Percentiles rank a stretch among this genome's conserved stretches.
Conservation (phyloP, 2,113 vertebrate species). For the Mohoua ochrocephala region DNA sequence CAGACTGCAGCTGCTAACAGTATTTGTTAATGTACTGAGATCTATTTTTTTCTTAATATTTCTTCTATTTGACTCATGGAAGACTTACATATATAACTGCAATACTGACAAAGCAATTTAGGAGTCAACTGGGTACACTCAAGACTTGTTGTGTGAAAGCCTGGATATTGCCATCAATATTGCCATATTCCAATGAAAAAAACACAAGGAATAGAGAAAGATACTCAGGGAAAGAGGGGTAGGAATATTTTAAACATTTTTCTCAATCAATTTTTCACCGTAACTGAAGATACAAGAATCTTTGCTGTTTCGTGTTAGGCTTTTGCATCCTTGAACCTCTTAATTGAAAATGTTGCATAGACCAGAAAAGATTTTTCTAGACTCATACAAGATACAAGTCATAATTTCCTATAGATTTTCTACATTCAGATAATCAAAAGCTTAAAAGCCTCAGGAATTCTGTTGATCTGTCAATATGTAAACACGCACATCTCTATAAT, state of each 20-base stretch:
- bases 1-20: neutral
- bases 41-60: constrained; percentile 4
- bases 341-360: neutral
- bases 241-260: constrained; percentile 38
- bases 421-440: constrained; percentile 8
- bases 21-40: neutral
- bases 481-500: neutral
- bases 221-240: constrained; percentile 55
- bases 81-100: constrained; percentile 31
- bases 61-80: constrained; percentile 30
- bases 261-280: constrained; percentile 20
- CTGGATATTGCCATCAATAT: constrained; percentile 79
- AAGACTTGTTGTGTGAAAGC: constrained; percentile 66
- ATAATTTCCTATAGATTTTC: constrained; percentile 11
- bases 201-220: constrained; percentile 71
- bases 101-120: constrained; percentile 19
- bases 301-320: constrained; percentile 70
- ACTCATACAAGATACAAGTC: neutral
- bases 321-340: neutral
- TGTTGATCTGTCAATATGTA: neutral
- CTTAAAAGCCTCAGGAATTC: constrained; percentile 3
- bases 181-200: constrained; percentile 74
- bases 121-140: constrained; percentile 8
- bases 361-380: neutral
- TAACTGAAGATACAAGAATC: constrained; percentile 74